Evolutionary conservation across 2,888 invertebrate genomes (phyloP), one percentile per base, ranked within the genome.

Genomic region (Nomada goodeniana): DNA sequence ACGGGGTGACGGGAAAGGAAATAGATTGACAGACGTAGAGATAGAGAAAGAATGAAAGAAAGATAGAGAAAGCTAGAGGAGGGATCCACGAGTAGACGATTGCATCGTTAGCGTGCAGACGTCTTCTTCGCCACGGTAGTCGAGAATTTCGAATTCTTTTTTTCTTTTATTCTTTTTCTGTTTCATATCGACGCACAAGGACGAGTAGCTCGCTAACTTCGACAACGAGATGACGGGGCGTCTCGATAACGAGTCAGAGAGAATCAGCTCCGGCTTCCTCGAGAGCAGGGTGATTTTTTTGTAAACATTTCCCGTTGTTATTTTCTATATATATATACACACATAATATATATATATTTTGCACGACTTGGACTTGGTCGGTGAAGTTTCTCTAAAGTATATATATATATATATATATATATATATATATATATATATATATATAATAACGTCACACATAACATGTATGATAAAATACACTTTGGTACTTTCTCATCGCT

Each of bases 401-500:
- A 53, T 29, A 68, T 9, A 18, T 53, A n/a, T 20, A 26, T 53
- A 69, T 63, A 69, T 69, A 79, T 59, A 79, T 63, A 76, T 53
- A 29, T 9, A 18, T 29, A 50, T 50, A 53, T 53, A 29, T 9
- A 18, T 53, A n/a, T 20, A 26, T 53, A 69, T 63, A 69, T 70
- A 79, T 59, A 79, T 63, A 76, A n/a, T 69, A 61, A 76, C 47
- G 63, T 71, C 52, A 73, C 55, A 76, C 67, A 73, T 65, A 57
- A 67, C 57, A 57, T 60, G n/a, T 42, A 72, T 44, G 44, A 74
- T 69, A 70, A 57, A 60, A 50, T 20, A 71, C 60, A 80, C 61
- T 72, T 87, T 60, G 80, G 72, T 84, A 85, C 85, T 89, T 86
- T 90, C 88, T 87, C 88, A 92, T 93, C 92, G 92, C 93, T 92